These are phyloP conservation scores for Scaptodrosophila lebanonensis DNA, from an alignment of 1,140 invertebrate genomes.

Conservation along the genomic window DNA sequence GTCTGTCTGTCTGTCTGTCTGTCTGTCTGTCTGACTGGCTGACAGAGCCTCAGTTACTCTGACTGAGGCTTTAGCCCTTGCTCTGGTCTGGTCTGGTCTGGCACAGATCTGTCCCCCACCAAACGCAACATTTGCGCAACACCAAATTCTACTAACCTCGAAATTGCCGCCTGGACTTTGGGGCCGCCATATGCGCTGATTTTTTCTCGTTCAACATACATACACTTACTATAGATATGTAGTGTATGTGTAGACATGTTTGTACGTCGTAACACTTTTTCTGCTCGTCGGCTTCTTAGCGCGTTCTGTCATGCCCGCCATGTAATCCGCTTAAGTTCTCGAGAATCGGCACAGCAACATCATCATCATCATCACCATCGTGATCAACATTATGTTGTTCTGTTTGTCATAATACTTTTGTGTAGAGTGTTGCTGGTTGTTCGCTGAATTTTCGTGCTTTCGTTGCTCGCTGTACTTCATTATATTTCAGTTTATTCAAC, in stretches of 20 bases:
- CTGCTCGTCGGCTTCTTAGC: background rate
- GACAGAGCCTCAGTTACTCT: no score
- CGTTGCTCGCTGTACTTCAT: slow-evolving; percentile 17
- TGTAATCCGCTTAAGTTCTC: slow-evolving; percentile 67
- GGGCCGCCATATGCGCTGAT: slow-evolving; percentile 39
- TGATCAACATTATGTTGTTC: slow-evolving; percentile 30
- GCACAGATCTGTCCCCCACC: no score
- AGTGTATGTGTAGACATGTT: no score
- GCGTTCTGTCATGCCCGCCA: slow-evolving; percentile 7
- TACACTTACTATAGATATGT: no score
- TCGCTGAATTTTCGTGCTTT: background rate
- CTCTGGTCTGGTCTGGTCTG: no score
- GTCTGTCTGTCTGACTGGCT: background rate
- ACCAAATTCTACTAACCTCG: slow-evolving; percentile 58
- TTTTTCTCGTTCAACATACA: slow-evolving; percentile 18
- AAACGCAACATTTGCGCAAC: background rate
- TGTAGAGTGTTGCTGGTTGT: slow-evolving; percentile 9
- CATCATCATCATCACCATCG: slow-evolving; percentile 43
- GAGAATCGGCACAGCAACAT: slow-evolving; percentile 58
- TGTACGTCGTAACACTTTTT: slow-evolving; percentile 65
- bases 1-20: slow-evolving; percentile 13
- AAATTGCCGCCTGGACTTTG: slow-evolving; percentile 14
- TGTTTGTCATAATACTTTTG: slow-evolving; percentile 22
- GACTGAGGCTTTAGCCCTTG: no score
- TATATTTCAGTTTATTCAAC: slow-evolving; percentile 27